Percentiles rank a stretch among this genome's conserved stretches.
These are phyloP conservation scores for Tachysurus fulvidraco DNA, from an alignment of 2,113 vertebrate genomes.

Conservation along the genomic window DNA sequence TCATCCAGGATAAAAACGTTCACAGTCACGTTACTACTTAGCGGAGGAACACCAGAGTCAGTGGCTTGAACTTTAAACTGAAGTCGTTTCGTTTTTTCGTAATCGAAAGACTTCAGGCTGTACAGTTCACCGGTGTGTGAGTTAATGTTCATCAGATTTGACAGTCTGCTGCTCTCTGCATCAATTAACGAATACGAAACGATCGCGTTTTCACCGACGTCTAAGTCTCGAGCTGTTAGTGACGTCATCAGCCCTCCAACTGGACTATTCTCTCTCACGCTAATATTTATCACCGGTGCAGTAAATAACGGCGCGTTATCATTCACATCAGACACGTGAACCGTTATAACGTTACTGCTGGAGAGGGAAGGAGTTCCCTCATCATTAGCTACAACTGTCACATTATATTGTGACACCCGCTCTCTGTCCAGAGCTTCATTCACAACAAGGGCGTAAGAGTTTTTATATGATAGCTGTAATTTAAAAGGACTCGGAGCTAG, in stretches of 20 bases:
- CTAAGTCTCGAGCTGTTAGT: slow-evolving; percentile 37
- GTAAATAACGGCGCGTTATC: slow-evolving; percentile 78
- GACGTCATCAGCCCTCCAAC: slow-evolving; percentile 42
- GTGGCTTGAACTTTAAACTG: slow-evolving; percentile 63
- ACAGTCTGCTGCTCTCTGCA: slow-evolving; percentile 58
- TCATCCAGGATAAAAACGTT: too few relatives aligned
- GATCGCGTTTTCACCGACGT: slow-evolving; percentile 66
- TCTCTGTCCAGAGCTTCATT: slow-evolving; percentile 75
- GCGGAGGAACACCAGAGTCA: slow-evolving; percentile 35
- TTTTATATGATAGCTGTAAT: slow-evolving; percentile 53
- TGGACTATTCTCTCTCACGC: slow-evolving; percentile 76
- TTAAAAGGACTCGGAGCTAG: slow-evolving; percentile 71
- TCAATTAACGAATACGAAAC: slow-evolving; percentile 73
- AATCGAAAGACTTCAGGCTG: slow-evolving; percentile 47
- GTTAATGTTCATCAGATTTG: slow-evolving; percentile 70
- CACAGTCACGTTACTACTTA: too few relatives aligned
- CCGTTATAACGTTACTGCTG: slow-evolving; percentile 57
- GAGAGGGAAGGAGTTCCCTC: slow-evolving; percentile 72
- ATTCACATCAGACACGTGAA: slow-evolving; percentile 77
- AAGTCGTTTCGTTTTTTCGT: slow-evolving; percentile 61
- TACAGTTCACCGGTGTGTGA: slow-evolving; percentile 63
- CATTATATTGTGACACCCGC: slow-evolving; percentile 69
- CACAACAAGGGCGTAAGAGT: slow-evolving; percentile 15
- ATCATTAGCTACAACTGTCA: slow-evolving; percentile 72
- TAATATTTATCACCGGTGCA: slow-evolving; percentile 63